phyloP scores from a whole-genome alignment of 2,888 invertebrate genomes.

The Nemapogon koenigi region DNA sequence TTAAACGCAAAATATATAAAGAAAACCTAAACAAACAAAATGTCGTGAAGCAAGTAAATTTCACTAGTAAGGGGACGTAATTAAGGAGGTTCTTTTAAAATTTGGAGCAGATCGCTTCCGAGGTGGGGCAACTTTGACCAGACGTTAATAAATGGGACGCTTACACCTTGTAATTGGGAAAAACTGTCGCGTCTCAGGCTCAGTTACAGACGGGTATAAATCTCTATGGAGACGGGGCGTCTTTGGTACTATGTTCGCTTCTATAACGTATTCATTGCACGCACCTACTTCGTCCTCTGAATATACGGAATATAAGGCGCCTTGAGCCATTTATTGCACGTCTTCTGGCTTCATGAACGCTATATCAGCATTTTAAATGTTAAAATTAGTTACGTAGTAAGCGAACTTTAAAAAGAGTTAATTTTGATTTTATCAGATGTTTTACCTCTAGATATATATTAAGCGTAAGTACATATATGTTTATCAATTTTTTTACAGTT shows the following conservation, averaged over 20 bases:
- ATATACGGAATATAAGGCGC: conserved; percentile 38
- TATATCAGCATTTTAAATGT: conserved; percentile 6
- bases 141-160: conserved; percentile 58
- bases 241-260: conserved; percentile 22
- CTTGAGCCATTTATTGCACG: conserved; percentile 54
- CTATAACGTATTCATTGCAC: conserved; percentile 48
- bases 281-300: conserved; percentile 53
- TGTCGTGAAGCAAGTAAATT: too few species aligned
- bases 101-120: not conserved
- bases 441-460: too few species aligned
- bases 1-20: too few species aligned
- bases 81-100: too few species aligned
- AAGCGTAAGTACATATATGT: too few species aligned
- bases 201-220: conserved; percentile 63
- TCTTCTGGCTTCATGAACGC: conserved; percentile 20
- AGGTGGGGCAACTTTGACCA: conserved; percentile 30
- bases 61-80: too few species aligned
- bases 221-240: conserved; percentile 58
- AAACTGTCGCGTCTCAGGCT: conserved; percentile 59
- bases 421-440: too few species aligned
- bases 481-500: too few species aligned
- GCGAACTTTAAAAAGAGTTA: too few species aligned
- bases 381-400: too few species aligned
- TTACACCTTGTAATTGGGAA: conserved; percentile 61
- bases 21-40: too few species aligned